These are phyloP conservation scores for Andrena trimmerana DNA, from an alignment of 2,888 invertebrate genomes.

Conservation along the genomic window DNA sequence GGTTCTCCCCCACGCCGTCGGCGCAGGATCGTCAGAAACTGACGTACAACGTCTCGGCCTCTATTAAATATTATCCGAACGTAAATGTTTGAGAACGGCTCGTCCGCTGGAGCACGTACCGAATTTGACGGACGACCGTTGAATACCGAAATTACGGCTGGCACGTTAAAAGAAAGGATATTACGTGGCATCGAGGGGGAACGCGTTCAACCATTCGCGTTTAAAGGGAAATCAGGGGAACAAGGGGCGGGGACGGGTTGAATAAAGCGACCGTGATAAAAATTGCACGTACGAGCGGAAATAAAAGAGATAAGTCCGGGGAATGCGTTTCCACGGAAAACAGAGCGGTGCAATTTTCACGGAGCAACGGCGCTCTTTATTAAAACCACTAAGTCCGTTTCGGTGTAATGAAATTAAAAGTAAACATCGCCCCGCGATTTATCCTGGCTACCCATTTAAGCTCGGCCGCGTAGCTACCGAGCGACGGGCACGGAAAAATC, in stretches of 20 bases:
- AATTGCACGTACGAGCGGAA: background rate
- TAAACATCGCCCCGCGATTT: constrained; percentile 42
- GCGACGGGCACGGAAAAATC: constrained; percentile 14
- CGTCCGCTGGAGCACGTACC: background rate
- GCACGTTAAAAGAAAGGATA: too few species aligned
- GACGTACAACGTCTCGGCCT: constrained; percentile 13
- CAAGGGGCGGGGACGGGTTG: background rate
- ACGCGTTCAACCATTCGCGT: too few species aligned
- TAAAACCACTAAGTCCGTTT: constrained; percentile 48
- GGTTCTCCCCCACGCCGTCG: constrained; percentile 28
- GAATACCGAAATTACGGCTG: background rate
- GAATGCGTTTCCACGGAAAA: constrained; percentile 20
- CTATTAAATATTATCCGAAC: constrained; percentile 16
- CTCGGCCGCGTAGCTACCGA: background rate
- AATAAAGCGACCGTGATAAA: constrained; percentile 13
- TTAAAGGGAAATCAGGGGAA: background rate
- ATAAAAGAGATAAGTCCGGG: constrained; percentile 9
- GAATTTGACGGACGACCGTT: background rate
- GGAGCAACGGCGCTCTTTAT: constrained; percentile 33
- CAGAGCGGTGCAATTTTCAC: constrained; percentile 36
- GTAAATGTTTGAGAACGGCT: background rate
- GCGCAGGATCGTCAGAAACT: constrained; percentile 27
- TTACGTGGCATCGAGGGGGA: too few species aligned
- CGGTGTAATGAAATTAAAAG: constrained; percentile 51
- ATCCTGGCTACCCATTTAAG: background rate